These are phyloP conservation scores for Rana temporaria DNA, from an alignment of 2,113 vertebrate genomes.

Conservation along the genomic window DNA sequence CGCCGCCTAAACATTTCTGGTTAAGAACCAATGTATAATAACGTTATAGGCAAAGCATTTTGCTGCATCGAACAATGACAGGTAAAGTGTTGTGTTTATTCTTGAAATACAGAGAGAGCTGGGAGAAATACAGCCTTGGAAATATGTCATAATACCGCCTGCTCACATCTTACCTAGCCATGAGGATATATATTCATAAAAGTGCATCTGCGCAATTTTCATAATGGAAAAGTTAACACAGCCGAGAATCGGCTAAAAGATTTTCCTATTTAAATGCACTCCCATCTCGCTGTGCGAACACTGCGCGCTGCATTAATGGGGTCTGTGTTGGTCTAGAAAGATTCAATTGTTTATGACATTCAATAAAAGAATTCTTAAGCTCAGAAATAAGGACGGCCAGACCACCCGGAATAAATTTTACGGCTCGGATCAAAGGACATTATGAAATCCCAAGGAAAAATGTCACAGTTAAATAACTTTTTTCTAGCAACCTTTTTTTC, in stretches of 20 bases:
- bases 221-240: constrained; percentile 42
- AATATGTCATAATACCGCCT: background rate
- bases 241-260: constrained; percentile 32
- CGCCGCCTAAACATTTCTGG: background rate
- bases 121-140: background rate
- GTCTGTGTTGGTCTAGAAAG: background rate
- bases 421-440: background rate
- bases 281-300: background rate
- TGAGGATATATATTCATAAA: constrained; percentile 25
- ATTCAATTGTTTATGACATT: constrained; percentile 45
- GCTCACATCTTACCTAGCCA: background rate
- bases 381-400: background rate
- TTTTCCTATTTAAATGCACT: constrained; percentile 43
- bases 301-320: constrained; percentile 10
- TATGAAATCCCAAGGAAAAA: background rate
- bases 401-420: constrained; percentile 10
- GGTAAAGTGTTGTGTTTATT: constrained; percentile 7
- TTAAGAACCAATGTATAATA: background rate
- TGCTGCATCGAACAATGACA: constrained; percentile 9
- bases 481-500: background rate
- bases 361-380: background rate
- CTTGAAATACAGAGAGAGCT: constrained; percentile 10
- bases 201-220: constrained; percentile 8
- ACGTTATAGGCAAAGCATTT: background rate
- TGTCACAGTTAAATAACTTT: background rate